Conservation (phyloP, 2,888 invertebrate genomes). For the Aphodius granarius region DNA sequence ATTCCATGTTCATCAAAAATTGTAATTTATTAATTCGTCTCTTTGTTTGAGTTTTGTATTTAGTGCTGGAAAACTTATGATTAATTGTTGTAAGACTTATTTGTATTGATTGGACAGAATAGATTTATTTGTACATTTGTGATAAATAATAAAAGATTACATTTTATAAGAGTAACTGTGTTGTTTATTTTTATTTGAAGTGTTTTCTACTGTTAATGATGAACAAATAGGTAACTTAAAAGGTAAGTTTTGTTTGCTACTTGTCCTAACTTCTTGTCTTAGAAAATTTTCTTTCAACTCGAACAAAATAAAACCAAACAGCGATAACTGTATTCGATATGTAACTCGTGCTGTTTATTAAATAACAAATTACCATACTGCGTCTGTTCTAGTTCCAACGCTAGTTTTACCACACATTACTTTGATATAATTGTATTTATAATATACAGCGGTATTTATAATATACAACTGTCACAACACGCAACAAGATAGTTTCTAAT, state of each 20-base stretch:
- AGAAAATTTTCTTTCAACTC: too few species aligned
- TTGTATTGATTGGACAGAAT: neutral
- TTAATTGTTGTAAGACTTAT: neutral
- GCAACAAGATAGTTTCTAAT: neutral
- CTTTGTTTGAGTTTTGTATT: too few species aligned
- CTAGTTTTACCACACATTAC: neutral
- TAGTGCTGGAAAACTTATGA: too few species aligned
- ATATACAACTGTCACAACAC: neutral
- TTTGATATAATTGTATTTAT: neutral
- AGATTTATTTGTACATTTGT: neutral
- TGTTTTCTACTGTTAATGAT: too few species aligned
- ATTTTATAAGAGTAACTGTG: conserved; percentile 2
- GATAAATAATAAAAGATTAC: neutral
- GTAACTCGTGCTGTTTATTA: too few species aligned
- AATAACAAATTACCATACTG: neutral
- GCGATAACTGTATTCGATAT: too few species aligned
- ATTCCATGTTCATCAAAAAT: too few species aligned
- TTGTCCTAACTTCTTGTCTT: too few species aligned
- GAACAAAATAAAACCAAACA: too few species aligned
- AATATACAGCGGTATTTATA: neutral
- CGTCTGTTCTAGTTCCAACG: neutral
- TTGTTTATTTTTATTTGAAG: neutral
- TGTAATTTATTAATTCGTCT: too few species aligned
- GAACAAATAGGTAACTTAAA: too few species aligned
- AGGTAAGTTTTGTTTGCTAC: too few species aligned